Conservation (phyloP, 2,113 vertebrate species). For the Pimephales promelas region DNA sequence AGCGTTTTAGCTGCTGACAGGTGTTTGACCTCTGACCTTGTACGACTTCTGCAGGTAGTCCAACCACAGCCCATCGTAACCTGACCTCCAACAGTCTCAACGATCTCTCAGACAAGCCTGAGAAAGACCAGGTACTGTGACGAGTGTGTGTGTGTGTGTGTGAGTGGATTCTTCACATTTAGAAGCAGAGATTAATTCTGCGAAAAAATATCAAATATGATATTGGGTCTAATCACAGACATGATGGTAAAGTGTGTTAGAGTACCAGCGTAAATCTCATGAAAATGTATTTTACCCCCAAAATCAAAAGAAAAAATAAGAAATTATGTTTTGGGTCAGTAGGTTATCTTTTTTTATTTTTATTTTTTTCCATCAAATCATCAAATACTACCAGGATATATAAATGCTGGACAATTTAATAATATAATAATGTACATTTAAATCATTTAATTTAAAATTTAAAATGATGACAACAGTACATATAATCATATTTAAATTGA, state of each 20-base stretch:
- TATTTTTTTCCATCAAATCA: background rate
- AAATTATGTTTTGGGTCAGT: background rate
- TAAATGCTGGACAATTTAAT: background rate
- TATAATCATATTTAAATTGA: background rate
- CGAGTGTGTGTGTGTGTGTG: background rate
- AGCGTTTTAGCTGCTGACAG: background rate
- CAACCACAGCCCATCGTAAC: conserved; percentile 86
- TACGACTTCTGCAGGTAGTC: conserved; percentile 82
- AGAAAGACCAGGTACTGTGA: conserved; percentile 93
- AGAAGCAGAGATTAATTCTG: background rate
- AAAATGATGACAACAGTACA: background rate
- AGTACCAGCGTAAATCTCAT: background rate
- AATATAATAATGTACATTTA: background rate
- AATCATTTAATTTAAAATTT: too few species aligned
- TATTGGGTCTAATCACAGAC: background rate
- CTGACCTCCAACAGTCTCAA: conserved; percentile 93
- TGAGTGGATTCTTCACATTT: background rate
- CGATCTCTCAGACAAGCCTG: conserved; percentile 96
- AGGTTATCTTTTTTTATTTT: too few species aligned
- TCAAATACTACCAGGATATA: background rate
- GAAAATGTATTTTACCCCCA: background rate
- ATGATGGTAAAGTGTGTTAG: background rate
- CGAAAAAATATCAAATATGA: background rate
- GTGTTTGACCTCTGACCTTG: conserved; percentile 16
- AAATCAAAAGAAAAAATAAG: background rate